These are phyloP conservation scores for Columba guinea DNA, from an alignment of 2,797 vertebrate species.

Conservation along the genomic window DNA sequence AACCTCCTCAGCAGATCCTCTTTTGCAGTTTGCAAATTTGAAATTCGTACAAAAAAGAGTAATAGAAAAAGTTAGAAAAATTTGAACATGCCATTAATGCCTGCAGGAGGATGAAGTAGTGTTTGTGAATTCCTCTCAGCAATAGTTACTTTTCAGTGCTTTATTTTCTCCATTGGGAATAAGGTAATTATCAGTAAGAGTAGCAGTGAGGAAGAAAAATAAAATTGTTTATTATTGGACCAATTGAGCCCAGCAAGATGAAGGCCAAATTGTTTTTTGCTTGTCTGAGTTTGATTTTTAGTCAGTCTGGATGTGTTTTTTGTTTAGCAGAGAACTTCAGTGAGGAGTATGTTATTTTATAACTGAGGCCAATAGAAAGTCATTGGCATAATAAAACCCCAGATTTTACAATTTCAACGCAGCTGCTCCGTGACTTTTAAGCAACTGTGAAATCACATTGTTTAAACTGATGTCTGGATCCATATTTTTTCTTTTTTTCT, in stretches of 20 bases:
- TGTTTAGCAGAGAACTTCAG: slow-evolving; percentile 65
- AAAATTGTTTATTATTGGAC: slow-evolving; percentile 59
- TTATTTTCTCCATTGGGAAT: neutral
- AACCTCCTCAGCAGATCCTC: slow-evolving; percentile 33
- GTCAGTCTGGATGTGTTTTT: slow-evolving; percentile 69
- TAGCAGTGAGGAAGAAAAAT: slow-evolving; percentile 39
- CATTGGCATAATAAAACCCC: slow-evolving; percentile 69
- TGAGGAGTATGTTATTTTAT: slow-evolving; percentile 64
- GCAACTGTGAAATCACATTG: slow-evolving; percentile 73
- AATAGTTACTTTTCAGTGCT: neutral
- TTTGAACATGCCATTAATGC: neutral
- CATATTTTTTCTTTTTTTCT: neutral
- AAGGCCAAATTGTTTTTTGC: slow-evolving; percentile 29
- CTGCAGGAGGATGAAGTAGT: neutral
- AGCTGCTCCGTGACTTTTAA: slow-evolving; percentile 72
- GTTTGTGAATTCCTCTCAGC: neutral
- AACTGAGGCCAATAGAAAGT: slow-evolving; percentile 64
- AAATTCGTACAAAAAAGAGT: slow-evolving; percentile 5
- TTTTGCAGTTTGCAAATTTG: slow-evolving; percentile 11
- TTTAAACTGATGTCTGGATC: slow-evolving; percentile 37
- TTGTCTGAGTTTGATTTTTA: slow-evolving; percentile 60
- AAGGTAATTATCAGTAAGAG: slow-evolving; percentile 24
- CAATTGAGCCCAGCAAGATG: neutral
- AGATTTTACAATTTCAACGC: slow-evolving; percentile 69
- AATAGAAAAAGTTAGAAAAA: slow-evolving; percentile 5